Conservation (phyloP, 2,113 vertebrate species). For the Calypte anna region DNA sequence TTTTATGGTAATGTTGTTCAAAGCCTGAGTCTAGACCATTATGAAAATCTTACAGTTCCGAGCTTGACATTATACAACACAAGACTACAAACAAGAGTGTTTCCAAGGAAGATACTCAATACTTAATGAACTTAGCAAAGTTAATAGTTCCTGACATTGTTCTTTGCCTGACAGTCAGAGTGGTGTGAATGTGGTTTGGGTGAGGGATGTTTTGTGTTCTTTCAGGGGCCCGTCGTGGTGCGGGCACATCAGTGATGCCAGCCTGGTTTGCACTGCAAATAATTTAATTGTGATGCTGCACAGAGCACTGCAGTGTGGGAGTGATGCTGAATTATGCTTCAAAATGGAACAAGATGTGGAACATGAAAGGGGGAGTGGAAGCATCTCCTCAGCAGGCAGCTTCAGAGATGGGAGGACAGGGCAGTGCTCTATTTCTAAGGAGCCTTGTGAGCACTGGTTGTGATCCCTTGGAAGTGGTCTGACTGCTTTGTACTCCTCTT, state of each 20-base stretch:
- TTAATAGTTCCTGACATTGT: not conserved
- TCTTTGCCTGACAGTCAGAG: not conserved
- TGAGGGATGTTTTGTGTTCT: not conserved
- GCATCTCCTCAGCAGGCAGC: not conserved
- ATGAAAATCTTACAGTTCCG: not conserved
- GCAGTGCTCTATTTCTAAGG: not conserved
- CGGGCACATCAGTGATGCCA: rapidly evolving
- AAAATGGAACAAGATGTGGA: not conserved
- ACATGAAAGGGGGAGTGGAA: not conserved
- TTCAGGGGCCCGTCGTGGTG: not conserved
- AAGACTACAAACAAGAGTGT: not conserved
- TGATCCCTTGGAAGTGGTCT: not conserved
- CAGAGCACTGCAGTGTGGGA: not conserved
- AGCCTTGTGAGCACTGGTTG: rapidly evolving
- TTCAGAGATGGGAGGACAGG: not conserved
- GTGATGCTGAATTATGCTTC: not conserved
- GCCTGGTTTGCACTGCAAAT: not conserved
- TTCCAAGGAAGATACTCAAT: not conserved
- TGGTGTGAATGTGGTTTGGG: not conserved
- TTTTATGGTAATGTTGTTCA: not conserved
- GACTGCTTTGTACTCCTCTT: not conserved
- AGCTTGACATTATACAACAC: not conserved
- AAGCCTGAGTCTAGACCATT: not conserved
- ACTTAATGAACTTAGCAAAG: not conserved
- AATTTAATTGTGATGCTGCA: not conserved